Percentiles rank a stretch among this genome's conserved stretches.
Conservation (phyloP, 2,888 invertebrate species). For the Archips crataeganus region DNA sequence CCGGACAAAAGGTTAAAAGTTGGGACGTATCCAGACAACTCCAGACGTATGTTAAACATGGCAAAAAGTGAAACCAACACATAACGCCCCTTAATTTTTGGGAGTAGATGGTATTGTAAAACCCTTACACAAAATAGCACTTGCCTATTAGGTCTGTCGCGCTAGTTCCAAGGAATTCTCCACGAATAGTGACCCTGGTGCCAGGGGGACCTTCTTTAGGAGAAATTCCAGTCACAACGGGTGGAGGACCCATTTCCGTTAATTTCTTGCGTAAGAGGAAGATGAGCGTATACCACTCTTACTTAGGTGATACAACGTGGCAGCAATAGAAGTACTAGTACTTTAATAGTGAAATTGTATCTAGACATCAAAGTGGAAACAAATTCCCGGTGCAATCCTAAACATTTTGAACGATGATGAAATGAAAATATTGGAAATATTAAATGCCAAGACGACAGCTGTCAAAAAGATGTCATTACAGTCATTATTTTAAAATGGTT, state of each 20-base stretch:
- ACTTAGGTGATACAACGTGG: neutral
- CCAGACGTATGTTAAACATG: neutral
- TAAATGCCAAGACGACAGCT: too few species aligned
- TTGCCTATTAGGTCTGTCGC: constrained; percentile 94
- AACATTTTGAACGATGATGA: neutral
- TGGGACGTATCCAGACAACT: too few species aligned
- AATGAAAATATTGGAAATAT: too few species aligned
- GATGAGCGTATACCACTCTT: neutral
- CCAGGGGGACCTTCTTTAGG: constrained; percentile 99
- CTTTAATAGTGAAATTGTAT: neutral
- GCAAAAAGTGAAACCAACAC: neutral
- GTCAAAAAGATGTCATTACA: too few species aligned
- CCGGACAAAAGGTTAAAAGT: too few species aligned
- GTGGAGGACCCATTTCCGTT: constrained; percentile 89
- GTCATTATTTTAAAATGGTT: too few species aligned
- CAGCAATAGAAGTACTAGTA: neutral
- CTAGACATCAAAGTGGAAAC: neutral
- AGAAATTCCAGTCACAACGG: constrained; percentile 97
- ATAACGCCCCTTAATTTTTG: neutral
- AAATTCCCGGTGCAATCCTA: neutral
- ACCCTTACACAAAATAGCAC: neutral
- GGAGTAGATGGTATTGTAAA: neutral
- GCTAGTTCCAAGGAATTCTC: constrained; percentile 96
- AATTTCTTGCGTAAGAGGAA: neutral
- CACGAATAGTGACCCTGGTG: constrained; percentile 96